Conservation (phyloP, 2,797 vertebrate species). For the Jordanella pulchra region DNA sequence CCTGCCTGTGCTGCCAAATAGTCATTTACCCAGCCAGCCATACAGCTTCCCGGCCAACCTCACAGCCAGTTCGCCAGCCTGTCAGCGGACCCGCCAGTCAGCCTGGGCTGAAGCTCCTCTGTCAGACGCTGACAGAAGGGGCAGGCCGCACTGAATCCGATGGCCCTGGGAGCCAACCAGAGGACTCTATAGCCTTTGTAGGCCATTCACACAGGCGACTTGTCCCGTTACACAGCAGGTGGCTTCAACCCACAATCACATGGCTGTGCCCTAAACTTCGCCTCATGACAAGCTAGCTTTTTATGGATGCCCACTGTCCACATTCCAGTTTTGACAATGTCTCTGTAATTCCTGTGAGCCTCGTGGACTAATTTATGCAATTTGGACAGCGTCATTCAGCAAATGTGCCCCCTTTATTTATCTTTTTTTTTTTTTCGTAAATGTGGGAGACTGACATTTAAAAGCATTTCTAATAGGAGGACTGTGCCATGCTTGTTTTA, state of each 20-base stretch:
- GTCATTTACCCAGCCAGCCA: constrained; percentile 67
- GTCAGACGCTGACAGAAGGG: constrained; percentile 67
- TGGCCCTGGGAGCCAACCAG: constrained; percentile 69
- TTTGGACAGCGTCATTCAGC: constrained; percentile 29
- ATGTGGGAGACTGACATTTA: constrained; percentile 31
- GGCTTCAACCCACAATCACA: constrained; percentile 68
- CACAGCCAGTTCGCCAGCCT: constrained; percentile 61
- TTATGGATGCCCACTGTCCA: constrained; percentile 45
- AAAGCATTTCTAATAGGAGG: constrained; percentile 36
- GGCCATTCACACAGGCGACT: constrained; percentile 67
- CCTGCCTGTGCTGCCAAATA: constrained; percentile 67
- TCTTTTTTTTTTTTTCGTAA: background rate
- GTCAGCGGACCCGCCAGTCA: constrained; percentile 62
- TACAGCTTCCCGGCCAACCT: constrained; percentile 59
- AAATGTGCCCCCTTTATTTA: constrained; percentile 21
- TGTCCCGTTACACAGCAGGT: constrained; percentile 60
- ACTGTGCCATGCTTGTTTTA: constrained; percentile 8
- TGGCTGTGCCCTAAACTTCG: constrained; percentile 62
- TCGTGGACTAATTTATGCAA: constrained; percentile 25
- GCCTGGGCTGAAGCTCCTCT: constrained; percentile 57
- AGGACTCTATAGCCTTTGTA: constrained; percentile 71
- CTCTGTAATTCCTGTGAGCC: constrained; percentile 46
- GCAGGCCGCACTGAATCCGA: constrained; percentile 66
- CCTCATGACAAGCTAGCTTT: constrained; percentile 71
- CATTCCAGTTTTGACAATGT: constrained; percentile 56